Evolutionary conservation across 1,140 invertebrate genomes (phyloP).

Genomic region (Papilio glaucus): DNA sequence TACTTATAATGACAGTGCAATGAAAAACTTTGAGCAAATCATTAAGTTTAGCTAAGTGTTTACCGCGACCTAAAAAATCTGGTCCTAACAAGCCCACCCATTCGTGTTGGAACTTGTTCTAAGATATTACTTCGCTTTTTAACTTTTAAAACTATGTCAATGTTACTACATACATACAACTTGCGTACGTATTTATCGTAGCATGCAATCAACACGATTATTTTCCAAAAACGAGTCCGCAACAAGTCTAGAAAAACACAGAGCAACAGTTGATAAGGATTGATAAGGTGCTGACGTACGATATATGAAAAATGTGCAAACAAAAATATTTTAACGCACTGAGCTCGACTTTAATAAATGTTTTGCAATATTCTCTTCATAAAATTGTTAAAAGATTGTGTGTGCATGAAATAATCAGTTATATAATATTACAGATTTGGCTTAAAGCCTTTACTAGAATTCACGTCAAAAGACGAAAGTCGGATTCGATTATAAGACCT

Average conservation of each 20-base stretch:
- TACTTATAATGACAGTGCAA: too few species aligned
- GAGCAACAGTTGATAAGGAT: slow-evolving; percentile 3
- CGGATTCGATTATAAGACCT: too few species aligned
- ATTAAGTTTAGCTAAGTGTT: too few species aligned
- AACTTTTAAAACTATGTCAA: neutral
- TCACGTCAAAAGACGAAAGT: too few species aligned
- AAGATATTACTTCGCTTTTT: neutral
- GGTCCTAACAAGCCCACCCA: too few species aligned
- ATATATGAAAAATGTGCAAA: neutral
- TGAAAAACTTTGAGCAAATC: too few species aligned
- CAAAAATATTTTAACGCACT: neutral
- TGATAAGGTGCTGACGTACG: slow-evolving; percentile 13
- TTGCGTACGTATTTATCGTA: neutral
- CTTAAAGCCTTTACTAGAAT: too few species aligned
- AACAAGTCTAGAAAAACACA: neutral
- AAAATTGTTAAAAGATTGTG: neutral
- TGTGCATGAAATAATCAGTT: too few species aligned
- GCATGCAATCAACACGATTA: neutral
- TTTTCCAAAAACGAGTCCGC: neutral
- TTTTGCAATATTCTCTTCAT: neutral
- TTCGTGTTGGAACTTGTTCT: neutral
- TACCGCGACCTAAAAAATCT: too few species aligned
- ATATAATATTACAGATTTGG: too few species aligned
- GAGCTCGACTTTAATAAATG: neutral
- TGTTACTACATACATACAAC: neutral